Conservation (phyloP, 2,797 vertebrate genomes). For the Catostomus latipinnis region DNA sequence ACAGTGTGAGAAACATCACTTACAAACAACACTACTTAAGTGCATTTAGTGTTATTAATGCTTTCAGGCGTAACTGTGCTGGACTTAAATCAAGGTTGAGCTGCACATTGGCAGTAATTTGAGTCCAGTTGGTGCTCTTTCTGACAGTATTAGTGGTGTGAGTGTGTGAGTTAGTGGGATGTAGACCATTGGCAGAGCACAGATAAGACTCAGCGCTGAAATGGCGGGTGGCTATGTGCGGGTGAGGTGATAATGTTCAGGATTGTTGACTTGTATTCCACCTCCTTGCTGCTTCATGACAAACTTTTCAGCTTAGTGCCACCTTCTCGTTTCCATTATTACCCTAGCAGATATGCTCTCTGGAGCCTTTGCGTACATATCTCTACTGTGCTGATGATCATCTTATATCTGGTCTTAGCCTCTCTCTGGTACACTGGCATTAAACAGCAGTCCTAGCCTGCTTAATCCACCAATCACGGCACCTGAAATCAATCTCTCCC, state of each 20-base stretch:
- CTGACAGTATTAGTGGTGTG: constrained; percentile 38
- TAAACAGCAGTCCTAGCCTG: neutral
- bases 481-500: constrained; percentile 32
- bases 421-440: constrained; percentile 31
- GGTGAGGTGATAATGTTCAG: constrained; percentile 62
- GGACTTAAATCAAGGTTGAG: constrained; percentile 58
- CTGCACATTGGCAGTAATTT: constrained; percentile 13
- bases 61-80: constrained; percentile 50
- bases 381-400: constrained; percentile 9
- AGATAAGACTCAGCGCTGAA: constrained; percentile 71
- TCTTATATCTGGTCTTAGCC: constrained; percentile 18
- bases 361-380: constrained; percentile 3
- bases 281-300: constrained; percentile 31
- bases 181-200: constrained; percentile 56
- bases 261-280: constrained; percentile 43
- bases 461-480: constrained; percentile 42
- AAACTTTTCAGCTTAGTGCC: constrained; percentile 36
- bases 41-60: constrained; percentile 59
- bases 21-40: constrained; percentile 5
- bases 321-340: constrained; percentile 5
- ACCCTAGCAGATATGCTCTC: constrained; percentile 9
- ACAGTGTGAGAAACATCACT: constrained; percentile 14
- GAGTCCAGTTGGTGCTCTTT: constrained; percentile 19
- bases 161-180: constrained; percentile 45
- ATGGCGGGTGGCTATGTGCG: constrained; percentile 61